These are phyloP conservation scores for Tryphoninae sp. DNA, from an alignment of 2,888 invertebrate species.

Conservation along the genomic window DNA sequence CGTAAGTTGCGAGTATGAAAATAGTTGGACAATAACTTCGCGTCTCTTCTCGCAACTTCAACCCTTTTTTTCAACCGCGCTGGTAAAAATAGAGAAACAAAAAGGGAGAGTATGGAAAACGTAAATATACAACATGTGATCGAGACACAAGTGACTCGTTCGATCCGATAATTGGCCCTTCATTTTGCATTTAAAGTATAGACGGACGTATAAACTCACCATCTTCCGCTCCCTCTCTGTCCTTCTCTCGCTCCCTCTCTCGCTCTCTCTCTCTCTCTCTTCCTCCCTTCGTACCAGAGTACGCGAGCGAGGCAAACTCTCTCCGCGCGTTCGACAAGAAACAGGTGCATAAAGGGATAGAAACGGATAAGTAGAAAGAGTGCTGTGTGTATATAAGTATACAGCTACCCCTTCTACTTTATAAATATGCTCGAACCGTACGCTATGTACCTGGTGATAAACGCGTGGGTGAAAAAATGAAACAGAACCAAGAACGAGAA, in stretches of 20 bases:
- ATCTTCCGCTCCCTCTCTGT: neutral
- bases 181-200: constrained; percentile 41
- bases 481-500: constrained; percentile 35
- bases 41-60: too few species aligned
- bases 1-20: too few species aligned
- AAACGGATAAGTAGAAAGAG: constrained; percentile 6
- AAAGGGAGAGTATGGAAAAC: neutral
- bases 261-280: neutral
- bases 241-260: neutral
- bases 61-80: too few species aligned
- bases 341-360: constrained; percentile 15
- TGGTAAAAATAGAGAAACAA: neutral
- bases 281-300: neutral
- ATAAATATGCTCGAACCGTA: constrained; percentile 6
- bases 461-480: constrained; percentile 36
- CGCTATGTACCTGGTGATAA: constrained; percentile 16
- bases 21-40: too few species aligned
- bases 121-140: neutral
- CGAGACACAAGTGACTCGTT: neutral
- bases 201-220: too few species aligned
- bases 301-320: constrained; percentile 25
- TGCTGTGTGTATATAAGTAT: constrained; percentile 19
- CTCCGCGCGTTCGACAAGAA: constrained; percentile 2
- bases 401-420: constrained; percentile 1
- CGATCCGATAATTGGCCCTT: constrained; percentile 42